Percentiles rank a stretch among this genome's conserved stretches.
These are phyloP conservation scores for Drosophila nebulosa DNA, from an alignment of 1,140 invertebrate genomes.

Conservation along the genomic window DNA sequence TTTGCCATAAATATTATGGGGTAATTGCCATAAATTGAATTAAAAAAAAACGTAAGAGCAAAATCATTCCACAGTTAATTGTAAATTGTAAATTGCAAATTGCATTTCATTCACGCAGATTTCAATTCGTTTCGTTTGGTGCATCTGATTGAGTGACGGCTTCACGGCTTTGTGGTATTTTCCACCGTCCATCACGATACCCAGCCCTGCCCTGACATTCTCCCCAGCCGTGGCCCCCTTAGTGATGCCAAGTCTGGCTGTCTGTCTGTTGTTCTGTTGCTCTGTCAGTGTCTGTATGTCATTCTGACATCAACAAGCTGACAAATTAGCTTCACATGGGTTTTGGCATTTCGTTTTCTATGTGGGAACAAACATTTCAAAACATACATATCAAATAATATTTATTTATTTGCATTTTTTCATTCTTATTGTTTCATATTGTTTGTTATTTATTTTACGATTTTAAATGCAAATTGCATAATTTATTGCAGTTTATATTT, in stretches of 20 bases:
- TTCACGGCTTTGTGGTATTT: constrained; percentile 35
- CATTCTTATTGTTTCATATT: constrained; percentile 5
- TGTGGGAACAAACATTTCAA: constrained; percentile 2
- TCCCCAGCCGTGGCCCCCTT: neutral
- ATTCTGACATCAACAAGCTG: constrained; percentile 38
- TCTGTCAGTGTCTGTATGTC: neutral
- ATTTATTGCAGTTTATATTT: constrained; percentile 57
- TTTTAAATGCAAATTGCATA: constrained; percentile 67
- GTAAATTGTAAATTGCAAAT: constrained; percentile 61
- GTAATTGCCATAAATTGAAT: constrained; percentile 55
- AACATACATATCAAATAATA: constrained; percentile 3
- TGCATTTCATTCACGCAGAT: constrained; percentile 25
- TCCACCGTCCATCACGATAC: neutral
- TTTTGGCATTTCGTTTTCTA: constrained; percentile 54
- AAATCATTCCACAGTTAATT: constrained; percentile 49
- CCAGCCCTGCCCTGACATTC: neutral
- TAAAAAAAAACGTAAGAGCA: neutral
- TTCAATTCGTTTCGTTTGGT: constrained; percentile 56
- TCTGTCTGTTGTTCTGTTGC: neutral
- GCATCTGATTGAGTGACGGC: constrained; percentile 63
- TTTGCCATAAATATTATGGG: constrained; percentile 57
- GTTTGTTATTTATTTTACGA: constrained; percentile 56
- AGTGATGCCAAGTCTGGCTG: too few relatives aligned
- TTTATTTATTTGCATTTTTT: constrained; percentile 30
- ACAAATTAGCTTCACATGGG: constrained; percentile 71